Conservation (phyloP, 2,888 invertebrate genomes). For the Idaea biselata region DNA sequence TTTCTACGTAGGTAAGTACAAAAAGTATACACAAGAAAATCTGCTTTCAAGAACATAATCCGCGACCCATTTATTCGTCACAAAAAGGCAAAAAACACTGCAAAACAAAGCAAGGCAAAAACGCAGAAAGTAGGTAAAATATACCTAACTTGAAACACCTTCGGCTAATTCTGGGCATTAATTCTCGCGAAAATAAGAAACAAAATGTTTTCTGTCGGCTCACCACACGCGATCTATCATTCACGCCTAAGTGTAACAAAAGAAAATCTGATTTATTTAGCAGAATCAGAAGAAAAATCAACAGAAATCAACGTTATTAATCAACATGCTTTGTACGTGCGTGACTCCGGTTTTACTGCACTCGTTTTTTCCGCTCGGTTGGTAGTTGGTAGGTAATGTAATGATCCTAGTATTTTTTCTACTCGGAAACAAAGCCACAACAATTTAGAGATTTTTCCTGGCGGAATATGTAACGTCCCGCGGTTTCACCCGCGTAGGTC, state of each 20-base stretch:
- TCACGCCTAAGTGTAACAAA: conserved; percentile 15
- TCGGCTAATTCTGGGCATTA: conserved; percentile 1
- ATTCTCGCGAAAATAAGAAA: conserved; percentile 17
- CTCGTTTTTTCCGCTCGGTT: not conserved
- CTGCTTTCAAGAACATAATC: not conserved
- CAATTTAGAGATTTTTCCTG: not conserved
- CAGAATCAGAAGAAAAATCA: conserved; percentile 22
- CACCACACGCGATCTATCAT: conserved; percentile 26
- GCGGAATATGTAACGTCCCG: not conserved
- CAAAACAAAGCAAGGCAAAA: not conserved
- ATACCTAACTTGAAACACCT: not conserved
- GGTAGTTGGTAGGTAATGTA: not conserved
- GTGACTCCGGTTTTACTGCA: conserved; percentile 13
- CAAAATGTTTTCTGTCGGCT: conserved; percentile 18
- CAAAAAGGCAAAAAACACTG: not conserved
- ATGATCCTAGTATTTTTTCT: not conserved
- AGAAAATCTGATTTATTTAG: conserved; percentile 25
- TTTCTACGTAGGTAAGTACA: not conserved
- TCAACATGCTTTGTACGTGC: conserved; percentile 19
- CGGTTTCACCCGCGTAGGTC: too few relatives aligned
- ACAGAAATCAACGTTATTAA: conserved; percentile 20
- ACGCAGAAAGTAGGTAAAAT: not conserved
- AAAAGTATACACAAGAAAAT: not conserved
- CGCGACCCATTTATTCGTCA: not conserved
- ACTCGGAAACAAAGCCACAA: too few relatives aligned